phyloP scores from a whole-genome alignment of 2,113 vertebrate species.

The Mormoops blainvillei region DNA sequence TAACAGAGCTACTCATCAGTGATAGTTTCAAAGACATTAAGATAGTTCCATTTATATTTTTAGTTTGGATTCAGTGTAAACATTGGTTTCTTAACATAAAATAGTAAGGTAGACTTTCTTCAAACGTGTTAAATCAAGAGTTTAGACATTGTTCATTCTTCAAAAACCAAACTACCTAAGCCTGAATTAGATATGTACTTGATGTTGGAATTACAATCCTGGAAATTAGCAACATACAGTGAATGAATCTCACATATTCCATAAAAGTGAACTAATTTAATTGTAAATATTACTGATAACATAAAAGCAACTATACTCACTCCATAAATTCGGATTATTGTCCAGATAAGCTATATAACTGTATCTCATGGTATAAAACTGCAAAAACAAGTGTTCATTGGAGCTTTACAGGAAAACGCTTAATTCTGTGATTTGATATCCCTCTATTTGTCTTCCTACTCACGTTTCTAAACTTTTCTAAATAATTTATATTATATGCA shows the following conservation, averaged over 20 bases:
- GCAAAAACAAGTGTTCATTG: slow-evolving; percentile 58
- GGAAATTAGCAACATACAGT: slow-evolving; percentile 52
- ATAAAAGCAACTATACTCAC: slow-evolving; percentile 67
- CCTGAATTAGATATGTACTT: neutral
- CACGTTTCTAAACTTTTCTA: slow-evolving; percentile 11
- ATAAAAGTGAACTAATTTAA: slow-evolving; percentile 57
- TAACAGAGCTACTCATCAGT: neutral
- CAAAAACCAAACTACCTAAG: slow-evolving; percentile 51
- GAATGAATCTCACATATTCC: slow-evolving; percentile 53
- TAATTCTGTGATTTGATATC: slow-evolving; percentile 69
- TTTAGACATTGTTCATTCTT: slow-evolving; percentile 53
- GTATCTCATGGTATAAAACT: slow-evolving; percentile 67
- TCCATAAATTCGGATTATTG: slow-evolving; percentile 63
- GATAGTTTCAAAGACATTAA: slow-evolving; percentile 46
- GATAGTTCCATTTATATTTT: slow-evolving; percentile 52
- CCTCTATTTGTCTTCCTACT: slow-evolving; percentile 44
- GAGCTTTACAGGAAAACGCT: slow-evolving; percentile 66
- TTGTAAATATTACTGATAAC: slow-evolving; percentile 65
- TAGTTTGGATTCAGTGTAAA: neutral
- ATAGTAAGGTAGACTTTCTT: slow-evolving; percentile 10
- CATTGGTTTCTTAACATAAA: slow-evolving; percentile 46
- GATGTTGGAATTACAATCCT: neutral
- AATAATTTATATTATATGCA: neutral
- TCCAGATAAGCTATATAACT: slow-evolving; percentile 66
- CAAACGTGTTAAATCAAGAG: slow-evolving; percentile 39